phyloP scores from a whole-genome alignment of 2,888 invertebrate species.

The Drosophila affinis region DNA sequence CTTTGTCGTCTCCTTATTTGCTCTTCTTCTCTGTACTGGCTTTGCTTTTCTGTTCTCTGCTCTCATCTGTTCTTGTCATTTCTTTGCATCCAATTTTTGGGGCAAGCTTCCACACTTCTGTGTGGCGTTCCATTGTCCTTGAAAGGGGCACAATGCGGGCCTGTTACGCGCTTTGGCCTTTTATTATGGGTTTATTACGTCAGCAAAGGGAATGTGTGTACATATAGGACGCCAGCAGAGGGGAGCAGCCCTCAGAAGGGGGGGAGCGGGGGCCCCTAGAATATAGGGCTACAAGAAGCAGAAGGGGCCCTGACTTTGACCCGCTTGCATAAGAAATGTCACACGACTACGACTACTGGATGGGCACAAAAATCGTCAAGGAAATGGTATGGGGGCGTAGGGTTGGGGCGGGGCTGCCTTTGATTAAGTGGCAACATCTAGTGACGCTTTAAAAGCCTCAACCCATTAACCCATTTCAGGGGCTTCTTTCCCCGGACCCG shows the following conservation, averaged over 20 bases:
- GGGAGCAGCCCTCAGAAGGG: background rate
- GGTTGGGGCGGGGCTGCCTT: slow-evolving; percentile 26
- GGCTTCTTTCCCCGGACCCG: background rate
- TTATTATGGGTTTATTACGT: slow-evolving; percentile 70
- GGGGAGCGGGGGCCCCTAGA: slow-evolving; percentile 3
- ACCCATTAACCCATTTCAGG: slow-evolving; percentile 30
- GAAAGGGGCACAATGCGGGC: slow-evolving; percentile 57
- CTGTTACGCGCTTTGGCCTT: slow-evolving; percentile 44
- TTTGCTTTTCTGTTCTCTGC: background rate
- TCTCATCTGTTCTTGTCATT: background rate
- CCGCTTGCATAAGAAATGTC: slow-evolving; percentile 67
- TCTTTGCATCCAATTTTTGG: background rate
- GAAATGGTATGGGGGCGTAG: background rate
- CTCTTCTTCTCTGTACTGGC: background rate
- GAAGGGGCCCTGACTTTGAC: slow-evolving; percentile 68
- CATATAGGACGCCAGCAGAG: background rate
- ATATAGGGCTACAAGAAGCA: slow-evolving; percentile 16
- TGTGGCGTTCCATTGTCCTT: slow-evolving; percentile 32
- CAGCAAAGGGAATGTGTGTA: slow-evolving; percentile 45
- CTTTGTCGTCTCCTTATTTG: background rate
- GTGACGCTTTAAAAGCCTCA: slow-evolving; percentile 11
- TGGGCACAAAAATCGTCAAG: slow-evolving; percentile 1
- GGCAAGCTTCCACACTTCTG: background rate
- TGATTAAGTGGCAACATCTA: slow-evolving; percentile 40
- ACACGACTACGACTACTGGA: slow-evolving; percentile 5